phyloP scores from a whole-genome alignment of 1,140 invertebrate genomes.

The Capitella teleta region DNA sequence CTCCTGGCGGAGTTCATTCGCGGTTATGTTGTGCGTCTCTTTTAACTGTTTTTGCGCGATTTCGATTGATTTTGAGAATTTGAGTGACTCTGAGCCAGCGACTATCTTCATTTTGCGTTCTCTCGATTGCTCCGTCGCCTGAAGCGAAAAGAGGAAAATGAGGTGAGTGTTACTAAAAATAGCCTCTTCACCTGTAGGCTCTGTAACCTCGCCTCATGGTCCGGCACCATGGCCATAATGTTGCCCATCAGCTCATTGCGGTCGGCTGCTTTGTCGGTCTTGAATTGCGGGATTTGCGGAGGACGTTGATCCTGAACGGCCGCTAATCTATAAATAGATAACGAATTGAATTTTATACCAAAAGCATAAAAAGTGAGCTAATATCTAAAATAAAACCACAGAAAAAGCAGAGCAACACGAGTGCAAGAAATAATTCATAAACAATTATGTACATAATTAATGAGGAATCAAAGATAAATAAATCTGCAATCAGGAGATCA shows the following conservation, averaged over 20 bases:
- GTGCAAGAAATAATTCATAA: neutral
- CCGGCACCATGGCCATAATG: conserved; percentile 28
- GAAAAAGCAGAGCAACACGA: conserved; percentile 12
- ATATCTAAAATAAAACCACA: no score
- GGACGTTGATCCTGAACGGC: no score
- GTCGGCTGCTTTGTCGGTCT: no score
- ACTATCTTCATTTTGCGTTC: conserved; percentile 26
- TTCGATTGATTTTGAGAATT: conserved; percentile 27
- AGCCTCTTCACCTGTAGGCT: conserved; percentile 34
- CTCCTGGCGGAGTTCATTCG: conserved; percentile 1
- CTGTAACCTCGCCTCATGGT: conserved; percentile 29
- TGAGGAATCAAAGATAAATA: conserved; percentile 9
- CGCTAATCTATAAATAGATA: no score
- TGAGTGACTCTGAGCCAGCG: conserved; percentile 20
- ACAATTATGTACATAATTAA: neutral
- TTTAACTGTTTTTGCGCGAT: conserved; percentile 15
- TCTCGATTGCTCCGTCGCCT: conserved; percentile 10
- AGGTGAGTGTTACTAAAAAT: no score
- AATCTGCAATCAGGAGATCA: neutral
- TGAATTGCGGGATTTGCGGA: no score
- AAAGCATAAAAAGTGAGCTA: no score
- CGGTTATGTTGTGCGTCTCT: conserved; percentile 6
- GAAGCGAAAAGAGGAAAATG: no score
- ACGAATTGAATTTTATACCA: no score
- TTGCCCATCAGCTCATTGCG: conserved; percentile 30